Evolutionary conservation across 2,888 invertebrate species (phyloP), one percentile per base, ranked within the genome.

Genomic region (Eupithecia dodoneata): DNA sequence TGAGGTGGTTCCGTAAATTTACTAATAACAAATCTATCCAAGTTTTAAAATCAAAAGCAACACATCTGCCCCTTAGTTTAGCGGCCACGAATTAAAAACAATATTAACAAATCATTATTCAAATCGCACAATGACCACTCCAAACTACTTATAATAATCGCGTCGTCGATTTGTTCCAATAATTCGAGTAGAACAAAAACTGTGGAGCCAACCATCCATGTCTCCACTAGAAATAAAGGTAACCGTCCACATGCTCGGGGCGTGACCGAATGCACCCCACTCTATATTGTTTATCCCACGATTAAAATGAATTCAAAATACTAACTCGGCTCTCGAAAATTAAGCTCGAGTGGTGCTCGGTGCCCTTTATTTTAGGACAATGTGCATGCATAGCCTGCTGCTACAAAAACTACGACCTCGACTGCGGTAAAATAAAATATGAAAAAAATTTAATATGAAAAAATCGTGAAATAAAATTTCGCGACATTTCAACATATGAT

Each of bases 291-390:
- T 94, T 94, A 95, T 94, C 93, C 94, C 94, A 93, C 95, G 95
- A 94, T 94, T 94, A 94, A 92, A 92, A 92, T 91, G 92, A 93
- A 94, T 94, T 94, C 94, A 93, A 94, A 80, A 93, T 89, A 93
- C 94, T 94, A 94, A 94, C 93, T 92, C 93, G 91, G 73, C 91
- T 91, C 94, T 94, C 92, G 83, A 93, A 94, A 94, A 94, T 94
- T 94, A 93, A 94, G 90, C 93, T 94, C 86, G 90, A 94, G 93
- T 92, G 91, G 91, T 90, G 85, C 90, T 92, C 15, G 86, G 55
- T 84, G 84, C 87, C 89, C 88, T 93, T 94, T 95, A 94, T 94
- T 94, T 94, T 93, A 92, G 87, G 87, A 94, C 94, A 94, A 94
- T 94, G 89, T 91, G 84, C 90, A 88, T 85, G 83, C 83, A 76